Base-by-base conservation (phyloP, 2,888 invertebrate genomes). In the Drosophila colorata region DNA sequence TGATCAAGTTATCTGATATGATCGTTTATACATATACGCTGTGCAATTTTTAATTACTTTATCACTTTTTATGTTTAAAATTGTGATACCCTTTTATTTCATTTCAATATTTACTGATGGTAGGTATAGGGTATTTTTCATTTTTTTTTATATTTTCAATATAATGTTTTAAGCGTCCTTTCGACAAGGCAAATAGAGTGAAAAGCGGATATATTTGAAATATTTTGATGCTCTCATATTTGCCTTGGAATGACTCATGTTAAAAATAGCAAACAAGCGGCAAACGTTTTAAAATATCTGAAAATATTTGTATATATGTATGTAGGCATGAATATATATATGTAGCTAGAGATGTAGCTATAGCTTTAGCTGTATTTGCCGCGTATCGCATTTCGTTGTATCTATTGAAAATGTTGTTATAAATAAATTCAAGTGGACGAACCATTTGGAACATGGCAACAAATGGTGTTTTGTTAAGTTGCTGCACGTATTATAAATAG, bases 401-500 rank as follows among this genome's bases (percentile, higher is more conserved):
- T 73, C 78, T 78, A 74, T 65, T 65, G 61, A 60, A 61, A 69
- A 60, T 78, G 47, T 47, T 63, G 61, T 87, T 88, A 83, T 68
- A 82, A 82, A 88, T 88, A 88, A 75, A 75, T 72, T 76, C 66
- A 65, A 80, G 78, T 77, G 76, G 71, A 66, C 52, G 68, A 55
- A 46, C 55, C 57, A 65, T 65, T 69, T 53, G 68, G 68, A 47
- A 18, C 64, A 68, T 68, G 69, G 48, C 68, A 68, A 46, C 61
- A 63, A 75, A 53, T 78, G 74, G 46, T 67, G 67, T 66, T 76
- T 76, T 44, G 61, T 48, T 59, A 46, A 55, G 49, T 64, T 76
- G 48, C 51, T 58, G 53, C 53, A 55, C 23, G 46, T 51, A 55
- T 51, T 71, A 59, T 65, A 71, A 48, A 76, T 59, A 60, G 37